Evolutionary conservation across 2,888 invertebrate genomes (phyloP).

Genomic region (Mimas tiliae): DNA sequence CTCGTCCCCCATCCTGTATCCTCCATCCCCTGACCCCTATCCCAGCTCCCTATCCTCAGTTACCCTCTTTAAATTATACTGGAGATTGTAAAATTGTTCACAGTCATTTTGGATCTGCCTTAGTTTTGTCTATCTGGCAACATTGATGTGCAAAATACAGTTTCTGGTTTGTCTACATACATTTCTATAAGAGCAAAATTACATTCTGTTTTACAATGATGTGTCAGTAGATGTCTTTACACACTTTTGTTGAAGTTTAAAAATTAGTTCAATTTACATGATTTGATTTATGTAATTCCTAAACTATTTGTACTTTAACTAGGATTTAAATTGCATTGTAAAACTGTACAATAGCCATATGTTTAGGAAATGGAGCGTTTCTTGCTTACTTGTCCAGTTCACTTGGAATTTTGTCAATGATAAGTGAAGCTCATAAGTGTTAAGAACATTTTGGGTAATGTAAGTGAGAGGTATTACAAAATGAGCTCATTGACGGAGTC

Average conservation of each 20-base stretch:
- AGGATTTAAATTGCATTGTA: constrained; percentile 82
- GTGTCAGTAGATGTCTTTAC: constrained; percentile 79
- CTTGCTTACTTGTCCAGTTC: constrained; percentile 74
- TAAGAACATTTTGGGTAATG: constrained; percentile 81
- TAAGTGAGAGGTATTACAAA: constrained; percentile 79
- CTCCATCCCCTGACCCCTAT: constrained; percentile 44
- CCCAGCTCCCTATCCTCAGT: constrained; percentile 59
- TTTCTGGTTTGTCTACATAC: constrained; percentile 75
- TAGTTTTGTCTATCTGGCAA: constrained; percentile 67
- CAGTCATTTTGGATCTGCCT: constrained; percentile 69
- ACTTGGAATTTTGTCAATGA: constrained; percentile 74
- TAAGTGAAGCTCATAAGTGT: constrained; percentile 80
- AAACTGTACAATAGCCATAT: constrained; percentile 82
- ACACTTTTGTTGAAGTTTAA: constrained; percentile 72
- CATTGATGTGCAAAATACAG: constrained; percentile 69
- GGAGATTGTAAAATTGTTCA: constrained; percentile 72
- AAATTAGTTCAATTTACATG: constrained; percentile 80
- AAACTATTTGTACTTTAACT: constrained; percentile 84
- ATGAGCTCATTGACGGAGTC: constrained; percentile 80
- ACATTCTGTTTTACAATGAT: constrained; percentile 72
- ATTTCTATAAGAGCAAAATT: constrained; percentile 78
- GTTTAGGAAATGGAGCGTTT: constrained; percentile 80
- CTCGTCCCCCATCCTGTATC: constrained; percentile 47
- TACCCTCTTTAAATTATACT: constrained; percentile 69
- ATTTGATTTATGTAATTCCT: constrained; percentile 80